These are phyloP conservation scores for Acyrthosiphon pisum DNA, from an alignment of 1,140 invertebrate species.

Conservation along the genomic window DNA sequence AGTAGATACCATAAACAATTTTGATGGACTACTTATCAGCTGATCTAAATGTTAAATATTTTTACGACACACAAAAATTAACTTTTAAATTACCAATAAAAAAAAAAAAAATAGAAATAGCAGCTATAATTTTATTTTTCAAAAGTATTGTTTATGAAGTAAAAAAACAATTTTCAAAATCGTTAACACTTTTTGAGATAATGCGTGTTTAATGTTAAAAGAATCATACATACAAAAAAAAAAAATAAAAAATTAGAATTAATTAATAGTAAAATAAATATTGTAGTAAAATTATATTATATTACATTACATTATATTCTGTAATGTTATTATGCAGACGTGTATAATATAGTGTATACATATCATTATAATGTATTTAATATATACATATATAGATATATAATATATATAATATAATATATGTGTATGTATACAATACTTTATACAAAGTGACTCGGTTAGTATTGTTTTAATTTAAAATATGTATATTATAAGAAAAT, in stretches of 20 bases:
- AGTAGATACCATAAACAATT: no score
- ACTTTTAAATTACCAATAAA: background rate
- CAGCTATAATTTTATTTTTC: background rate
- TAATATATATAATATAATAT: background rate
- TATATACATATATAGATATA: background rate
- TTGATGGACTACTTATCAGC: background rate
- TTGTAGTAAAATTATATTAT: background rate
- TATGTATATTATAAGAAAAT: background rate
- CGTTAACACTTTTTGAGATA: background rate
- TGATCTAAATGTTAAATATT: background rate
- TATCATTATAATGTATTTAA: background rate
- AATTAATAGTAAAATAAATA: slow-evolving; percentile 9
- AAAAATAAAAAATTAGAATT: background rate
- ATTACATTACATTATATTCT: background rate
- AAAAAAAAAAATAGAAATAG: no score
- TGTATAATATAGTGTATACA: background rate
- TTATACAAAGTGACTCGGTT: background rate
- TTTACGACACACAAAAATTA: background rate
- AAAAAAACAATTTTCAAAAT: background rate
- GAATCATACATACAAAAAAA: background rate
- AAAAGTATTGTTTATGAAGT: background rate
- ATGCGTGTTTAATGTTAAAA: background rate
- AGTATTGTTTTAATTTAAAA: background rate
- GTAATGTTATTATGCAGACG: background rate
- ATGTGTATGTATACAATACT: background rate